phyloP scores from a whole-genome alignment of 2,888 invertebrate species.

The Balanococcus diminutus region DNA sequence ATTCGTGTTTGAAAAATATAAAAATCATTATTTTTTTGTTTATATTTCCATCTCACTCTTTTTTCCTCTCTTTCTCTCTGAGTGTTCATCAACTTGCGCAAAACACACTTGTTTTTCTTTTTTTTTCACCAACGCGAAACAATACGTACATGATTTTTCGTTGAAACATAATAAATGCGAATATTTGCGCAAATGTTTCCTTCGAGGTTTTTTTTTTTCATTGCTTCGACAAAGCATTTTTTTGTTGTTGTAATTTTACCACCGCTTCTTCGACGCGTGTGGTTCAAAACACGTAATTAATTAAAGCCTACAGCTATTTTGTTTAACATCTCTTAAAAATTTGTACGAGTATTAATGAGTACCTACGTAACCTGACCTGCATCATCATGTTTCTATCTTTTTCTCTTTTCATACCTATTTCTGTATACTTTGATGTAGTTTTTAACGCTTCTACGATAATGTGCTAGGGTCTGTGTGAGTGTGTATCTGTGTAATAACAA shows the following conservation, averaged over 20 bases:
- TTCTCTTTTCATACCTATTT: background rate
- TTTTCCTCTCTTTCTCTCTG: background rate
- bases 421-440: background rate
- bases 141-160: background rate
- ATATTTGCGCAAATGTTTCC: background rate
- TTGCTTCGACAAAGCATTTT: background rate
- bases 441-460: background rate
- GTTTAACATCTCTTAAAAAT: conserved; percentile 25
- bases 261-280: background rate
- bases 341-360: conserved; percentile 16
- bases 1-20: background rate
- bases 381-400: background rate
- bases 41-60: too few species aligned
- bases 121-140: background rate
- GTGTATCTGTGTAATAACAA: background rate
- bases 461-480: background rate
- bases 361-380: background rate
- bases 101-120: background rate
- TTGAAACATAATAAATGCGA: conserved; percentile 18
- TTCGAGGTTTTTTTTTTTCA: background rate
- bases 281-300: conserved; percentile 16
- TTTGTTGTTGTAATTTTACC: background rate
- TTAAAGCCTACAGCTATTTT: background rate
- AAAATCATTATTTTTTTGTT: conserved; percentile 20
- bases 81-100: background rate